phyloP scores from a whole-genome alignment of 2,113 vertebrate species.

The Scolopax mira region DNA sequence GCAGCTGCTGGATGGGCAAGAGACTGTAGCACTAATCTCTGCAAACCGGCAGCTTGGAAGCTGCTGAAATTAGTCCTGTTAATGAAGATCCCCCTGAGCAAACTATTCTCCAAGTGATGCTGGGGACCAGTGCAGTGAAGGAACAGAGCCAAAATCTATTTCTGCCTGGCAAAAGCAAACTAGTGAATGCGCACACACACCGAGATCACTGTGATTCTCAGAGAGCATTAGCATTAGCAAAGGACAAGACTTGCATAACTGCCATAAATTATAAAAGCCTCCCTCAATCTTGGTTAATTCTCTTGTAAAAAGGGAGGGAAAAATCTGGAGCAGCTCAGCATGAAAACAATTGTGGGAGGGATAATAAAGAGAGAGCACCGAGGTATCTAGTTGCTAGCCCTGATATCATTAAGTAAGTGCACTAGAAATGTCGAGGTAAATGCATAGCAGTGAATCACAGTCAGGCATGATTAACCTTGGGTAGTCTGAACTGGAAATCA shows the following conservation, averaged over 20 bases:
- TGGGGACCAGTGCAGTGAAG: not conserved
- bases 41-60: not conserved
- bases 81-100: not conserved
- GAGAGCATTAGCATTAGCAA: not conserved
- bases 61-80: not conserved
- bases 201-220: rapidly evolving
- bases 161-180: not conserved
- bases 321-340: conserved; percentile 58
- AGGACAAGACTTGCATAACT: conserved; percentile 53
- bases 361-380: conserved; percentile 37
- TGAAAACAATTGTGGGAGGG: conserved; percentile 59
- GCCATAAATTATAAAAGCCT: conserved; percentile 59
- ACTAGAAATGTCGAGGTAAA: conserved; percentile 46
- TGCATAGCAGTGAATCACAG: conserved; percentile 57
- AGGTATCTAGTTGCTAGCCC: conserved; percentile 25
- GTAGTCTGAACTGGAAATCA: conserved; percentile 43
- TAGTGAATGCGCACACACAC: not conserved
- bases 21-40: not conserved
- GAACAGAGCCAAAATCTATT: conserved; percentile 6
- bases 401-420: conserved; percentile 58
- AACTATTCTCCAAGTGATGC: not conserved
- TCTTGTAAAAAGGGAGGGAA: conserved; percentile 48
- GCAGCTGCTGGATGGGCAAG: not conserved
- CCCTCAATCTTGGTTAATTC: conserved; percentile 61
- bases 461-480: conserved; percentile 60